Evolutionary conservation across 2,113 vertebrate species (phyloP).

Genomic region (Rattus rattus): DNA sequence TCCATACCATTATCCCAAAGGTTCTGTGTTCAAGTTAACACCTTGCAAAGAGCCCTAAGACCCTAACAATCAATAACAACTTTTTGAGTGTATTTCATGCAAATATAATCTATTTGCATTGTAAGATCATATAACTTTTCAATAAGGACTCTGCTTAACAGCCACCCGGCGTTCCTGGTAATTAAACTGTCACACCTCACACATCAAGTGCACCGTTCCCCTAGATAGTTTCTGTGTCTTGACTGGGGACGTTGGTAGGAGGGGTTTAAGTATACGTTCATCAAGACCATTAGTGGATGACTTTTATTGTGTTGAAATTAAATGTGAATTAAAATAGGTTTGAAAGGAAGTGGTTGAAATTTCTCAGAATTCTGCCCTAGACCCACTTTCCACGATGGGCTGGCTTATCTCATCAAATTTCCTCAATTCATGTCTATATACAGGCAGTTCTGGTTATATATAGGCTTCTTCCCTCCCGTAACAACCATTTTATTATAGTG

Average conservation of each 20-base stretch:
- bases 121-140: conserved; percentile 20
- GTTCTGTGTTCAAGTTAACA: conserved; percentile 6
- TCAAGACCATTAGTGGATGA: not conserved
- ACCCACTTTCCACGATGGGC: not conserved
- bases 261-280: not conserved
- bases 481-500: not conserved
- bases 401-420: not conserved
- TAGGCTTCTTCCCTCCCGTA: not conserved
- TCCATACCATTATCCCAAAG: not conserved
- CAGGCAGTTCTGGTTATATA: not conserved
- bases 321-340: not conserved
- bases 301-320: not conserved
- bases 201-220: not conserved
- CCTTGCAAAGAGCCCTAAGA: not conserved
- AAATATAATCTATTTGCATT: not conserved
- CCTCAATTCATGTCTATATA: not conserved
- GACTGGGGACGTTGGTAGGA: not conserved
- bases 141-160: not conserved
- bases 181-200: not conserved
- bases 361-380: not conserved
- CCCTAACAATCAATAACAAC: not conserved
- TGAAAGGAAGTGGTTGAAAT: not conserved
- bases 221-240: not conserved
- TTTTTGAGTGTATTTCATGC: conserved; percentile 21
- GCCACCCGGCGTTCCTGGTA: not conserved